A percentile compares a stretch with the other conserved stretches of the same genome.
phyloP scores from a whole-genome alignment of 1,140 invertebrate species.

The Lepidurus arcticus region DNA sequence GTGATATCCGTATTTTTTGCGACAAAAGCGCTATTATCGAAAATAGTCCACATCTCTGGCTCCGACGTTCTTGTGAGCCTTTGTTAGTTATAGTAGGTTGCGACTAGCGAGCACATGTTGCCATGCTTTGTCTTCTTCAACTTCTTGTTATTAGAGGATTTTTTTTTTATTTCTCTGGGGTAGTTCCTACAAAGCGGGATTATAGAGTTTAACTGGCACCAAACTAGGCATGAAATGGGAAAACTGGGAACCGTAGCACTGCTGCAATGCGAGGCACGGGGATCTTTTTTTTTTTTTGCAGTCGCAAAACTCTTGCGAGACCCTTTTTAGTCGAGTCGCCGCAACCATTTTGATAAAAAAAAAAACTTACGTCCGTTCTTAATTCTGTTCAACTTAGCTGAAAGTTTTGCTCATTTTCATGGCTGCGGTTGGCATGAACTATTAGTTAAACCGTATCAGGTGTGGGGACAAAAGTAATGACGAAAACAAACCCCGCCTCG shows the following conservation, averaged over 20 bases:
- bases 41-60: not conserved
- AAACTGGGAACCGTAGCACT: too few relatives aligned
- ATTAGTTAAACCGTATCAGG: not conserved
- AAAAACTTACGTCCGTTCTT: not conserved
- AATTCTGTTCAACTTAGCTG: not conserved
- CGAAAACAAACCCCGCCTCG: not conserved
- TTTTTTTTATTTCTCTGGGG: too few relatives aligned
- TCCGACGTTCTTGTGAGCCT: not conserved
- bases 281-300: too few relatives aligned
- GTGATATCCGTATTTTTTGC: constrained; percentile 2
- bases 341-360: not conserved
- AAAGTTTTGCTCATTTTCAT: constrained; percentile 14
- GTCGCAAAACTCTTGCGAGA: too few relatives aligned
- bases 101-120: not conserved
- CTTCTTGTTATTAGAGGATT: not conserved
- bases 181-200: too few relatives aligned
- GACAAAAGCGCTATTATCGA: not conserved
- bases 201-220: too few relatives aligned
- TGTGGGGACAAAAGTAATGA: not conserved
- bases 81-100: not conserved
- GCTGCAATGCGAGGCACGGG: too few relatives aligned
- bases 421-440: not conserved
- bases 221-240: too few relatives aligned
- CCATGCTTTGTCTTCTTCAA: not conserved
- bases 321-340: not conserved